Evolutionary conservation across 2,113 vertebrate genomes (phyloP).

Genomic region (Nibea coibor): DNA sequence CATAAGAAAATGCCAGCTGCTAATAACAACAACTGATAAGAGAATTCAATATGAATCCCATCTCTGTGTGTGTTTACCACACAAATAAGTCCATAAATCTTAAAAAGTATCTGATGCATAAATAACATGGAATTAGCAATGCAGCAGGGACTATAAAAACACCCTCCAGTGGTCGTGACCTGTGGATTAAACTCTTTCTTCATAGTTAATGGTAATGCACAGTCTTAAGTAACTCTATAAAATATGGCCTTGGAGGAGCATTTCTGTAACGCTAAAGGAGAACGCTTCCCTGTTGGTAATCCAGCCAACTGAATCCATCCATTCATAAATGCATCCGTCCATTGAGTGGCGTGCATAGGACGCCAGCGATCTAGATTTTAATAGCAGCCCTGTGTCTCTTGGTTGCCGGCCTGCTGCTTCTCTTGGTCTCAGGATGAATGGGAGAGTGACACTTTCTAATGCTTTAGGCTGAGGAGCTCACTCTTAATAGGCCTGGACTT

Average conservation of each 20-base stretch:
- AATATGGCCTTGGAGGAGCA: slow-evolving; percentile 53
- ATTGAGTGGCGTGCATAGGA: slow-evolving; percentile 23
- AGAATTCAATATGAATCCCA: background rate
- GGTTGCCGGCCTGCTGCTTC: slow-evolving; percentile 36
- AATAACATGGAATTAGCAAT: slow-evolving; percentile 29
- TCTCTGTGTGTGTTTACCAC: background rate
- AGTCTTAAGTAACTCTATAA: slow-evolving; percentile 36
- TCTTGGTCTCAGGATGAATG: slow-evolving; percentile 60
- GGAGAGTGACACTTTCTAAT: slow-evolving; percentile 70
- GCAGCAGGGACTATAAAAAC: background rate
- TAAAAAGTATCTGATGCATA: slow-evolving; percentile 1
- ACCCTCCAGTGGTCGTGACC: slow-evolving; percentile 21
- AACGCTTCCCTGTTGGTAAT: background rate
- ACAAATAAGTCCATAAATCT: background rate
- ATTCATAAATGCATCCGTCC: slow-evolving; percentile 51
- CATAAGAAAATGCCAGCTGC: background rate
- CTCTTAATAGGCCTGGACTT: slow-evolving; percentile 70
- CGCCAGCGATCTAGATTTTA: slow-evolving; percentile 56
- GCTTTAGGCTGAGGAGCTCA: slow-evolving; percentile 62
- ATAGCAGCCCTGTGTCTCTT: slow-evolving; percentile 48
- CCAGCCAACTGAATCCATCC: slow-evolving; percentile 17
- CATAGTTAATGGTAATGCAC: slow-evolving; percentile 37
- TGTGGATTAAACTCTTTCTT: slow-evolving; percentile 40
- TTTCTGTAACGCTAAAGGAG: slow-evolving; percentile 37
- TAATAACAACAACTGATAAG: background rate